Percentiles rank a stretch among this genome's conserved stretches.
phyloP scores from a whole-genome alignment of 2,888 invertebrate species.

The Heliothis peltigera region DNA sequence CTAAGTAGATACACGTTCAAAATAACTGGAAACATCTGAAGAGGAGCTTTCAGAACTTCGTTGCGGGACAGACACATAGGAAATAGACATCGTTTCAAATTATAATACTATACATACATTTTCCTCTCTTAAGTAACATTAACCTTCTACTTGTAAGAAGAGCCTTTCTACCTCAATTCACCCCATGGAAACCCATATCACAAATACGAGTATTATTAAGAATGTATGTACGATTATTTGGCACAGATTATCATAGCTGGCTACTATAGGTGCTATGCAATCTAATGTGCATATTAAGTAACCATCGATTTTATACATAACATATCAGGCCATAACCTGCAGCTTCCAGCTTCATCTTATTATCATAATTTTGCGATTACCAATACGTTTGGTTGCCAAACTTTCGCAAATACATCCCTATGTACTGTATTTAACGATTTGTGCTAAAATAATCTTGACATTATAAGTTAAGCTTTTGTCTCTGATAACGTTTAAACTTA shows the following conservation, averaged over 20 bases:
- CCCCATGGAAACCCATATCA: too few relatives aligned
- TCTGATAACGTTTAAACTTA: slow-evolving; percentile 17
- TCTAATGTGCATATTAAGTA: background rate
- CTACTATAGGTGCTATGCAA: background rate
- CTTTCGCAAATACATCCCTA: background rate
- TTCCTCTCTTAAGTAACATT: too few relatives aligned
- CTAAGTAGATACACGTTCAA: slow-evolving; percentile 7
- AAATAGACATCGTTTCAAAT: background rate
- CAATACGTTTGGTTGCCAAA: slow-evolving; percentile 21
- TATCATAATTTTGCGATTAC: slow-evolving; percentile 34
- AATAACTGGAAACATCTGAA: background rate
- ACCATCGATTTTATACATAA: background rate
- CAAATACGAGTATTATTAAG: too few relatives aligned
- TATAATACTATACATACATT: too few relatives aligned
- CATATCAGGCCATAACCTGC: slow-evolving; percentile 10
- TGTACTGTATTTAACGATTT: slow-evolving; percentile 6
- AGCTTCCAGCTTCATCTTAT: slow-evolving; percentile 27
- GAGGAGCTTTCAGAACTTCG: background rate
- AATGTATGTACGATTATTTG: background rate
- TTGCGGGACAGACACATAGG: background rate
- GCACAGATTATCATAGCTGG: background rate
- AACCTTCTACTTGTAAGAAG: background rate
- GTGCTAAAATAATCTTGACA: background rate
- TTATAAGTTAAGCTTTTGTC: slow-evolving; percentile 6
- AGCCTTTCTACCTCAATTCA: background rate